Conservation (phyloP, 2,888 invertebrate species). For the Microctonus brassicae region DNA sequence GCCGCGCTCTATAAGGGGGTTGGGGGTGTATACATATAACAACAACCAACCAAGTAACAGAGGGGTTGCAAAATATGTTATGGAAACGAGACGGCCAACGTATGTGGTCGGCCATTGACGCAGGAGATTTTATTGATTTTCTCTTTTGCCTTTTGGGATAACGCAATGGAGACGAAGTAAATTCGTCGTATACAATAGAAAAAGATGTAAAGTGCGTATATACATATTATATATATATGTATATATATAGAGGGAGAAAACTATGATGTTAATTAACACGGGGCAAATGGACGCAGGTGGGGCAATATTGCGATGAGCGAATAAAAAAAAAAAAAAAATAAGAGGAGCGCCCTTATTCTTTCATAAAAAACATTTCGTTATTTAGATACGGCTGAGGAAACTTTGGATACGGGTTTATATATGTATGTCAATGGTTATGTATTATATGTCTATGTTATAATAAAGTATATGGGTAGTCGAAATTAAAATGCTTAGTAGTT, state of each 20-base stretch:
- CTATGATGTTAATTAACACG: slow-evolving; percentile 6
- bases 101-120: slow-evolving; percentile 41
- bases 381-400: slow-evolving; percentile 14
- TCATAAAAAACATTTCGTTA: slow-evolving; percentile 10
- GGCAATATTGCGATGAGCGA: not conserved
- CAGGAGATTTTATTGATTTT: slow-evolving; percentile 40
- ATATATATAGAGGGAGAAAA: not conserved
- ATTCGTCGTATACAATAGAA: slow-evolving; percentile 22
- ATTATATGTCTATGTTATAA: too few relatives aligned
- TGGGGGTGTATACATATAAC: too few relatives aligned
- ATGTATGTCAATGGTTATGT: not conserved
- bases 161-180: slow-evolving; percentile 9
- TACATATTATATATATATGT: too few relatives aligned
- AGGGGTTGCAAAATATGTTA: slow-evolving; percentile 33
- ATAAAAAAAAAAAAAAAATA: slow-evolving; percentile 6
- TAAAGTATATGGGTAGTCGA: too few relatives aligned
- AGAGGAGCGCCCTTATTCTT: slow-evolving; percentile 12
- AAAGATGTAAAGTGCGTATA: too few relatives aligned
- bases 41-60: slow-evolving; percentile 20
- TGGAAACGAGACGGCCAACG: slow-evolving; percentile 37
- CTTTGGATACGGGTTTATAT: slow-evolving; percentile 2
- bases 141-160: slow-evolving; percentile 38
- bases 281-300: slow-evolving; percentile 1
- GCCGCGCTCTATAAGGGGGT: slow-evolving; percentile 22
- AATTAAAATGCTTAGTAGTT: too few relatives aligned